Percentiles rank a stretch among this genome's conserved stretches.
Conservation (phyloP, 2,113 vertebrate genomes). For the Tyrannus savana region DNA sequence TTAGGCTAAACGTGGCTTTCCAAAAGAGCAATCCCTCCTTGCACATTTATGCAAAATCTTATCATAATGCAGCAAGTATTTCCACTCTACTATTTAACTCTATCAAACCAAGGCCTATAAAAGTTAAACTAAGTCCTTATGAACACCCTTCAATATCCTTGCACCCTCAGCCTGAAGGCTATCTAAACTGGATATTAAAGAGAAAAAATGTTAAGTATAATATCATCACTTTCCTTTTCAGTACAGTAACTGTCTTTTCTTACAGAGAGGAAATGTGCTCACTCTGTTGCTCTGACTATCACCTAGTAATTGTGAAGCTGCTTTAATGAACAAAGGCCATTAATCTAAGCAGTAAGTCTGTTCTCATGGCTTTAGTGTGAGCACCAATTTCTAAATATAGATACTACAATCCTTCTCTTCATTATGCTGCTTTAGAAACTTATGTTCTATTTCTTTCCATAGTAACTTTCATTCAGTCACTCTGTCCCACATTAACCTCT, state of each 20-base stretch:
- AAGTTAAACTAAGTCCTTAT: neutral
- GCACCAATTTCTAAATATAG: neutral
- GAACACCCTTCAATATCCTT: neutral
- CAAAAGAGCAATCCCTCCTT: neutral
- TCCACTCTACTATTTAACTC: neutral
- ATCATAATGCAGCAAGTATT: neutral
- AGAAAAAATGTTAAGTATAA: neutral
- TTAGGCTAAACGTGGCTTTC: neutral
- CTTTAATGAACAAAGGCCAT: conserved; percentile 6
- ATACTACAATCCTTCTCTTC: neutral
- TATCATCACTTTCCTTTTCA: neutral
- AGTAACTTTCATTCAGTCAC: neutral
- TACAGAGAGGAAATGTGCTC: neutral
- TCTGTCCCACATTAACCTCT: neutral
- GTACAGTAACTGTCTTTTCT: neutral
- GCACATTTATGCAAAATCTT: neutral
- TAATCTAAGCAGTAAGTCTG: neutral
- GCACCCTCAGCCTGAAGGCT: neutral
- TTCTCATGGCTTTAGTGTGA: neutral
- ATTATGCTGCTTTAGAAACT: neutral
- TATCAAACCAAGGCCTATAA: neutral
- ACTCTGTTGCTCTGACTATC: neutral
- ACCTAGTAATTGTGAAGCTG: neutral
- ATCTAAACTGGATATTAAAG: neutral
- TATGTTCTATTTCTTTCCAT: neutral